Base-by-base conservation (phyloP, 2,113 vertebrate species). In the Hypomesus transpacificus region DNA sequence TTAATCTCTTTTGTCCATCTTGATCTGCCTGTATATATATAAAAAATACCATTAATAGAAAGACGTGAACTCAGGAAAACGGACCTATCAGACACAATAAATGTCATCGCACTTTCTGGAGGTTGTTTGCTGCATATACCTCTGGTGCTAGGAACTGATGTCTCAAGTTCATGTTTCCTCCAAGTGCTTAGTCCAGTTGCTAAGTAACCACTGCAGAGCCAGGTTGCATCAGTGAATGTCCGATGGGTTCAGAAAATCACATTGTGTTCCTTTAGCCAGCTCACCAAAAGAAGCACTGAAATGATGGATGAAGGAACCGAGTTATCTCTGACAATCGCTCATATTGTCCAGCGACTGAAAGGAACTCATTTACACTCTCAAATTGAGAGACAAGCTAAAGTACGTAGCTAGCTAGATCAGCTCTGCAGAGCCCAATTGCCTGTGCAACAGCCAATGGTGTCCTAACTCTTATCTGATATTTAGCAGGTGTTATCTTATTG, bases 301-400 rank as follows among this genome's bases (percentile, higher is more conserved):
- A 87, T 86, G 92, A 89, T 93, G 90, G 94, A 95, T 24, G 93
- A 93, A 68, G 92, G 92, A 26, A 77, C 86, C 14, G 94, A 94
- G 69, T 81, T 98, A 18, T 95, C 96, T 0, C 86, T 94, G 84
- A 91, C 89, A 66, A 94, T 97, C 66, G 93, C 94, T 6, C 95
- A 95, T 31, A 90, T 98, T 58, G 94, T 97, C 13, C 94, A 94
- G 81, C 94, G 94, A 68, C 92, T 98, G 78, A 93, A 91, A 74
- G 93, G 93, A 82, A 96, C 91, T 74, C 90, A 87, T 79, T 82
- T 98, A 68, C 94, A 98, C 88, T 91, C 96, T 0, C 94, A 96
- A 89, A 88, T 99, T 88, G 97, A 98, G 87, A 92, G 92, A 65
- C 94, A 96, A 87, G 96, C 96, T 78, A 95, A 94, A 93, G 97